Percentiles rank a stretch among this genome's conserved stretches.
These are phyloP conservation scores for Haemorhous mexicanus DNA, from an alignment of 2,113 vertebrate species.

Conservation along the genomic window DNA sequence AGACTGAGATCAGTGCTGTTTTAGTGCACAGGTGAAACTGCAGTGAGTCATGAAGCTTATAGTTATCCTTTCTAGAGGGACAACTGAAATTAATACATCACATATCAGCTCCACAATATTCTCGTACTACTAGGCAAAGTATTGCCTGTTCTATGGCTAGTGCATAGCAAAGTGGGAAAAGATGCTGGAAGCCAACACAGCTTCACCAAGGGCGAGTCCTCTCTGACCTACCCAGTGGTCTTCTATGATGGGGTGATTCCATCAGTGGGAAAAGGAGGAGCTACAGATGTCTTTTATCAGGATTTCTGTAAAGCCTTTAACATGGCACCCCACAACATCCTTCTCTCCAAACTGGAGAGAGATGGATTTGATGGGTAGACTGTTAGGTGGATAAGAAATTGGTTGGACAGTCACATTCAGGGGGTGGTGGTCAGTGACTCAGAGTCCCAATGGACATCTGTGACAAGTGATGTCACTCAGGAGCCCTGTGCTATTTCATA, in stretches of 20 bases:
- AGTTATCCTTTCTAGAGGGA: background rate
- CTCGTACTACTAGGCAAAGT: background rate
- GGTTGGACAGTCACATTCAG: background rate
- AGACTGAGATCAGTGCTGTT: background rate
- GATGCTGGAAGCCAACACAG: fast-evolving
- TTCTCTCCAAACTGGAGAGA: background rate
- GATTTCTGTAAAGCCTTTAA: background rate
- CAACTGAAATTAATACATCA: background rate
- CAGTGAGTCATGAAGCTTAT: background rate
- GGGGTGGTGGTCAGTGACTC: background rate
- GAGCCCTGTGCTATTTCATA: background rate
- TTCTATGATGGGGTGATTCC: background rate
- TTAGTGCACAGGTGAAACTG: background rate
- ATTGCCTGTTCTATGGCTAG: background rate
- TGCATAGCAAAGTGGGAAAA: background rate
- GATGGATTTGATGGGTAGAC: background rate
- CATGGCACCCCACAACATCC: background rate
- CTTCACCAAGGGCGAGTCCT: background rate
- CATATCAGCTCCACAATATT: background rate
- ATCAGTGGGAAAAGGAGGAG: background rate
- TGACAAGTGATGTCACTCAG: background rate
- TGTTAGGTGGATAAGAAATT: background rate
- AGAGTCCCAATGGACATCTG: background rate
- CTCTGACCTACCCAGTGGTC: background rate
- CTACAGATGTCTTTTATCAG: background rate